Conservation (phyloP, 2,888 invertebrate genomes). For the Catocala sponsa region DNA sequence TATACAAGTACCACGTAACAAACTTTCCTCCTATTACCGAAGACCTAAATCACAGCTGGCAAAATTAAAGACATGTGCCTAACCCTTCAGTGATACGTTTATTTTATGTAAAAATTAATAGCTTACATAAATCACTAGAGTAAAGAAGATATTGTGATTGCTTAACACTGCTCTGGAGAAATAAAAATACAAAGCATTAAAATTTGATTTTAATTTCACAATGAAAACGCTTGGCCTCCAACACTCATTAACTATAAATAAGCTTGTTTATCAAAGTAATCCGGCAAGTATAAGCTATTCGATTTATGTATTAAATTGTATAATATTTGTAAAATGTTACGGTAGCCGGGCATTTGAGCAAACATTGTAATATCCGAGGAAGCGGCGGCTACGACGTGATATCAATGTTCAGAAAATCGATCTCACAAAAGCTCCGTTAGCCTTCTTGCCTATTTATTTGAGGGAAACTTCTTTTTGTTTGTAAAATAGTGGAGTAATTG, state of each 20-base stretch:
- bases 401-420: neutral
- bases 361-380: neutral
- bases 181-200: neutral
- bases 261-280: constrained; percentile 1
- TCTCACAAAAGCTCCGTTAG: neutral
- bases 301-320: neutral
- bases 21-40: too few species aligned
- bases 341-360: neutral
- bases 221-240: neutral
- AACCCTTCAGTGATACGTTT: too few species aligned
- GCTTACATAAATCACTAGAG: too few species aligned
- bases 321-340: neutral
- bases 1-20: too few species aligned
- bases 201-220: neutral
- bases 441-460: neutral
- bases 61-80: too few species aligned
- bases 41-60: too few species aligned
- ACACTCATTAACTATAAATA: constrained; percentile 1
- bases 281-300: neutral
- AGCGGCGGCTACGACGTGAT: neutral
- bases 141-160: too few species aligned
- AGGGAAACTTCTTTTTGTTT: too few species aligned
- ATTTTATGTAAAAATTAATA: too few species aligned
- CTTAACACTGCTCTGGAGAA: too few species aligned
- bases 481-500: too few species aligned